Base-by-base conservation (phyloP, 1,140 invertebrate species). In the Heliconius congener region DNA sequence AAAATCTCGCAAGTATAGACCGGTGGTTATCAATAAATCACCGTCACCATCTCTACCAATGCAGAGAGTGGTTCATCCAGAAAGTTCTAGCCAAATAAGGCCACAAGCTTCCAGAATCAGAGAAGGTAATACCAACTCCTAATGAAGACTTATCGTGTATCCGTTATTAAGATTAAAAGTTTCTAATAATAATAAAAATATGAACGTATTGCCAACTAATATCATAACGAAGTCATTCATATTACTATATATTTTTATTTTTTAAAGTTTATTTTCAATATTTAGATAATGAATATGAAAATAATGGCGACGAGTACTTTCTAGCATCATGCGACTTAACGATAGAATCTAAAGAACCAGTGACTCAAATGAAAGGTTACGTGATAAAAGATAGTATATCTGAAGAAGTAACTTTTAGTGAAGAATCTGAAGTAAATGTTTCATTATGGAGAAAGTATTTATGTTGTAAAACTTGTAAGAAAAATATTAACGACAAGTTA, bases 271-370 rank as follows among this genome's bases (percentile, higher is more conserved):
- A 79, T 78, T 76, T 76, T 71, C 82, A 84, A 71, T 76, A 74
- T 85, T 60, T 80, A 87, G 85, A 85, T 52, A 85, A 74, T 70
- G 60, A 66, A 66, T 66, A 73, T 66, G 86, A 88, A 76, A 79
- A 79, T 71, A 87, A 90, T 72, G 86, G 89, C 9, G 88, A 90
- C 13, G 92, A 93, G 81, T 74, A 84, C 77, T 92, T 88, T 81
- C 78, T 93, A 60, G 85, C 85, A 18, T 87, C 90, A 46, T 89
- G 89, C 37, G 91, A 92, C 84, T 85, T 92, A 82, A 92, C 89
- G 23, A 70, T 85, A 42, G 75, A 85, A 74, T 73, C 87, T 18
- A 74, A 73, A 78, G 74, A 79, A 73, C 82, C 86, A 23, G 66
- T 80, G 77, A 85, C 79, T 79, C 83, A 79, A 76, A 76, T 87